Base-by-base conservation (phyloP, 2,113 vertebrate genomes). In the Corapipo altera region DNA sequence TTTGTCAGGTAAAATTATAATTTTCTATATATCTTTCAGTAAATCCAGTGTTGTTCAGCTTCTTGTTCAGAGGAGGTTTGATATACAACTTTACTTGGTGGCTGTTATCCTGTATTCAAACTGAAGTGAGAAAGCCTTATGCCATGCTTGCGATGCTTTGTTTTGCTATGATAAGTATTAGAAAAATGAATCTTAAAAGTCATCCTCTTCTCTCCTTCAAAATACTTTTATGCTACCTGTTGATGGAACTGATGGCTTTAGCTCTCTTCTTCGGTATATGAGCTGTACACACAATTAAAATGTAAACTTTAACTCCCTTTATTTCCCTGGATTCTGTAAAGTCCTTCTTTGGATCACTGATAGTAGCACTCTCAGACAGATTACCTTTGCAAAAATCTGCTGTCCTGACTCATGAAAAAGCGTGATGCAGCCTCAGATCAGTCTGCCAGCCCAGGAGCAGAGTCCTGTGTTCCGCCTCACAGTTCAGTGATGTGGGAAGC, bases 241-340 rank as follows among this genome's bases (percentile, higher is more conserved):
- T 76, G 67, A 8, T 32, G 59, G 58, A 82, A 27, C 39, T 37
- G 51, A 8, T 26, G 24, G 14, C 27, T 91, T 28, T 14, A 19
- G 30, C 32, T 77, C 9, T 52, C 3, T 5, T 33, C 22, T 54
- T n/a, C 18, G 21, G 23, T 0, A 0, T 1, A 10, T 12, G 41
- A 87, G 35, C 27, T 0, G 0, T 4, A 8, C 7, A 16, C 27
- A 74, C 28, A 70, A 33, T 2, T n/a, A 27, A 57, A 52, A 66
- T 15, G 21, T 27, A 43, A 23, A n/a, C 24, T 54, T 12, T 65
- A 5, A 6, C 2, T 57, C 9, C n/a, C 5, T 51, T 73, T 22
- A 4, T 32, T 55, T 52, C 33, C 44, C 32, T 19, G 8, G 28
- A 4, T 9, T 64, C 11, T 67, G 43, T 1, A 10, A 39, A 84